Evolutionary conservation across 2,888 invertebrate genomes (phyloP), one percentile per base, ranked within the genome.

Genomic region (Polydrusus pterygomalis): DNA sequence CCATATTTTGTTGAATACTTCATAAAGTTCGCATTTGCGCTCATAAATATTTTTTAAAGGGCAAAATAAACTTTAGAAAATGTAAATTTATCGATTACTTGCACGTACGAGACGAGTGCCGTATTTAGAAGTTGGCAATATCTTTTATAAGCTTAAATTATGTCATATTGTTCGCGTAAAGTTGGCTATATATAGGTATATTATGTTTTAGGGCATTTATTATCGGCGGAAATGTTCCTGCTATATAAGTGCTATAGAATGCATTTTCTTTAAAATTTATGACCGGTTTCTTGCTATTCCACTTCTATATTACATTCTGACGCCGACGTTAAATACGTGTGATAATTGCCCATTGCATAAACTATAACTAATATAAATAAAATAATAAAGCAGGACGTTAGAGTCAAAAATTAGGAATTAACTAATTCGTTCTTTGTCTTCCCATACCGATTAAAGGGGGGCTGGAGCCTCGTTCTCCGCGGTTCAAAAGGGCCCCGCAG

Each of bases 91-190:
- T 63, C 34, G 71, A 51, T 40, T 18, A 63, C 43, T 49, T 51
- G 51, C 20, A 49, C 51, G 70, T 30, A 25, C 25, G 25, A 25
- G 25, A 3, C 1, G 34, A 34, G 1, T 34, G 8, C 11, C 34
- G 40, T 64, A 64, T 71, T 64, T 71, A 71, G 56, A 71, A 71
- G 63, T 71, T 71, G 13, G n/a, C 71, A 51, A 64, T 71, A 71
- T 62, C 54, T 71, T 71, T 64, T 63, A 49, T 25, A 71, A 64
- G 54, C 64, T 71, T 63, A 63, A 64, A 71, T 63, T 71, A 71
- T 62, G 70, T 70, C 70, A 47, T 71, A 71, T 71, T 71, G 71
- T 54, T 45, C 43, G 10, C 62, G 47, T 54, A 74, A 74, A 74
- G 63, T 69, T 38, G 51, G 68, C 38, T 40, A 49, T 62, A 54